phyloP scores from a whole-genome alignment of 2,113 vertebrate species.

The Catharus bicknelli region DNA sequence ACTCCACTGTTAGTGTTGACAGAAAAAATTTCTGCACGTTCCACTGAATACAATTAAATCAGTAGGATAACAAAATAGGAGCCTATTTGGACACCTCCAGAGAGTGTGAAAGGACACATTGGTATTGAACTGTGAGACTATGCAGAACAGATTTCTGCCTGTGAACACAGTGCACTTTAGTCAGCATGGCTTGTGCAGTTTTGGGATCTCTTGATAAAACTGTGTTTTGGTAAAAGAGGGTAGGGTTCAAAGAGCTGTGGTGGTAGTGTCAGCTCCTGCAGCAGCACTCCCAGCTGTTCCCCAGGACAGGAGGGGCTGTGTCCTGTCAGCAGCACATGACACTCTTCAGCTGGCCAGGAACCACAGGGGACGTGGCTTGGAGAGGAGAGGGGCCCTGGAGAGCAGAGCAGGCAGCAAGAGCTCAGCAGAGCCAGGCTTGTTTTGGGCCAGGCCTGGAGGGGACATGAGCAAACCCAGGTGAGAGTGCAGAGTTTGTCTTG shows the following conservation, averaged over 20 bases:
- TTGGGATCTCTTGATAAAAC: not conserved
- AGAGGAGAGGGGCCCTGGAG: not conserved
- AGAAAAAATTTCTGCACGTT: not conserved
- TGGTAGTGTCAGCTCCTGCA: not conserved
- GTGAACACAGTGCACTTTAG: not conserved
- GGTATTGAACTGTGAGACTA: not conserved
- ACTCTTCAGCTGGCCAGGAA: not conserved
- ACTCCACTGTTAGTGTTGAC: not conserved
- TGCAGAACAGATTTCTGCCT: not conserved
- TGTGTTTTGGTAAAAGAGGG: not conserved
- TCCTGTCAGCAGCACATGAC: not conserved
- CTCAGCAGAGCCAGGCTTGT: not conserved
- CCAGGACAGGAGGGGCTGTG: not conserved
- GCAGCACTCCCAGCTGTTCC: not conserved
- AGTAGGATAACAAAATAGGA: not conserved
- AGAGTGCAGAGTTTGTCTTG: not conserved
- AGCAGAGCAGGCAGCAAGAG: not conserved
- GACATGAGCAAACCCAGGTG: not conserved
- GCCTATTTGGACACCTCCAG: not conserved
- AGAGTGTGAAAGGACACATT: not conserved
- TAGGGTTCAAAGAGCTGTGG: not conserved
- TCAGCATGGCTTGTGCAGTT: accelerated
- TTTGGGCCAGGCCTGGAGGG: not conserved
- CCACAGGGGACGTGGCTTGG: accelerated
- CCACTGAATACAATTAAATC: not conserved